phyloP scores from a whole-genome alignment of 2,797 vertebrate genomes.

The Luscinia luscinia region DNA sequence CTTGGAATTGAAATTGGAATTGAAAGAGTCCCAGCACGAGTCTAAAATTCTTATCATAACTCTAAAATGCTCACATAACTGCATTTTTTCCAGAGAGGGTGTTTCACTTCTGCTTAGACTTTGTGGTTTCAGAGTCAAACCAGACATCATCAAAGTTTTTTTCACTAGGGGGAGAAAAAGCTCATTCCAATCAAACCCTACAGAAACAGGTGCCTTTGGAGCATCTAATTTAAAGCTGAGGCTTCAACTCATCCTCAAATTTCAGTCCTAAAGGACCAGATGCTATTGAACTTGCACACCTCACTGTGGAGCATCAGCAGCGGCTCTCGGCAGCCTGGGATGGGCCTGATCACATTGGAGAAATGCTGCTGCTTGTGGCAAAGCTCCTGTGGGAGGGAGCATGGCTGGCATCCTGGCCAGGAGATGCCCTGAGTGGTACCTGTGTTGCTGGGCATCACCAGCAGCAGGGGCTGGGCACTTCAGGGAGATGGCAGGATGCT shows the following conservation, averaged over 20 bases:
- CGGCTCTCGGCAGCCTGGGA: accelerated
- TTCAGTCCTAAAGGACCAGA: background rate
- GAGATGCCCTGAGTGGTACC: background rate
- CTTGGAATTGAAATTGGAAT: background rate
- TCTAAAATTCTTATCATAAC: background rate
- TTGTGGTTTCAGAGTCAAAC: background rate
- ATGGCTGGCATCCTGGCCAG: background rate
- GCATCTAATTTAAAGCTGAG: background rate
- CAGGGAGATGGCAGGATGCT: no score
- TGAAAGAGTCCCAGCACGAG: background rate
- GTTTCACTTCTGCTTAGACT: background rate
- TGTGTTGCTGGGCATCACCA: background rate
- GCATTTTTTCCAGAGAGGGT: background rate
- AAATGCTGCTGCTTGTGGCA: background rate
- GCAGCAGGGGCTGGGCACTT: background rate
- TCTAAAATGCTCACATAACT: background rate
- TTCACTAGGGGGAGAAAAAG: background rate
- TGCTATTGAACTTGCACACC: background rate
- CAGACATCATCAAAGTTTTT: background rate
- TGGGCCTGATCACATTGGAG: accelerated
- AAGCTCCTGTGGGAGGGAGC: background rate
- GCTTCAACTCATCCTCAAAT: background rate
- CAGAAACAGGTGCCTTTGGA: background rate
- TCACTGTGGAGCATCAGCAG: background rate
- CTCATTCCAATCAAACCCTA: background rate